Conservation (phyloP, 2,888 invertebrate species). For the Nomada ferruginata region DNA sequence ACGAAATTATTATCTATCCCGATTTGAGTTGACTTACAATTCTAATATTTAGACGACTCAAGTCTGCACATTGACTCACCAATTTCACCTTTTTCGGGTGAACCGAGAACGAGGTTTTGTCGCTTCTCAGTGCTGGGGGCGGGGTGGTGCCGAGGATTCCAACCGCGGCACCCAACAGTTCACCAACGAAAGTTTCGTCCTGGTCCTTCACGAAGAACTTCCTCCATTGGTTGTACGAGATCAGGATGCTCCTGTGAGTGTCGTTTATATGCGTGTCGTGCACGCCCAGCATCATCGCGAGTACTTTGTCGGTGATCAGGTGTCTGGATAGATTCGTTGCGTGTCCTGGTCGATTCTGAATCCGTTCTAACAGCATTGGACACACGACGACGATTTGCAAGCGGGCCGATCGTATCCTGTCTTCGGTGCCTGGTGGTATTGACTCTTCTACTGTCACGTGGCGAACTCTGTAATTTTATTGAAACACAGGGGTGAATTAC, state of each 20-base stretch:
- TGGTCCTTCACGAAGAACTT: slow-evolving; percentile 92
- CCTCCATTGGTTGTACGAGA: slow-evolving; percentile 92
- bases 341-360: slow-evolving; percentile 86
- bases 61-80: slow-evolving; percentile 84
- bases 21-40: too few relatives aligned
- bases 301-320: slow-evolving; percentile 89
- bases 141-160: slow-evolving; percentile 87
- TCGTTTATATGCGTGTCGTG: slow-evolving; percentile 89
- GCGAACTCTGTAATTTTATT: slow-evolving; percentile 88
- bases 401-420: slow-evolving; percentile 88
- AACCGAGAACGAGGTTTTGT: slow-evolving; percentile 89
- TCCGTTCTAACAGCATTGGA: slow-evolving; percentile 89
- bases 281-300: slow-evolving; percentile 93
- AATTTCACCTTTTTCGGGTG: slow-evolving; percentile 91
- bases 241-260: slow-evolving; percentile 88
- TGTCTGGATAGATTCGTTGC: slow-evolving; percentile 86
- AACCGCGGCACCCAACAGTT: slow-evolving; percentile 93
- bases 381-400: slow-evolving; percentile 93
- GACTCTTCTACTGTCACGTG: slow-evolving; percentile 90
- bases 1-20: not conserved
- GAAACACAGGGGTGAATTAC: slow-evolving; percentile 49
- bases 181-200: slow-evolving; percentile 93
- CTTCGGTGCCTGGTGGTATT: slow-evolving; percentile 84
- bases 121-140: slow-evolving; percentile 77
- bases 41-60: not conserved